Base-by-base conservation (phyloP, 2,113 vertebrate species). In the Monarcha castaneiventris region DNA sequence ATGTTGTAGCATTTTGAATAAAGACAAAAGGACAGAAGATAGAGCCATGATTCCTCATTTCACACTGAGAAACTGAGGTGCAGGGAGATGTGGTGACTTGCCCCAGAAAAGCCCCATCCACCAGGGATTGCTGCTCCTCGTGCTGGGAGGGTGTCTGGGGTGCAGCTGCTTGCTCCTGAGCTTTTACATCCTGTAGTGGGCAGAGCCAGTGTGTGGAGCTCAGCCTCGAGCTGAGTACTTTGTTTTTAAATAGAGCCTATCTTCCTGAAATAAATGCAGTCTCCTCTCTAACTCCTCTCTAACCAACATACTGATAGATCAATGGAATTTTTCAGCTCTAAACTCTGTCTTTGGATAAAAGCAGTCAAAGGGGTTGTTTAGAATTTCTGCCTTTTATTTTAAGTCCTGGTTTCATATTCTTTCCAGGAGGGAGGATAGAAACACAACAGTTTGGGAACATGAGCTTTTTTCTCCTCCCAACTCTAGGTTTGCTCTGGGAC, bases 381-480 rank as follows among this genome's bases (percentile, higher is more conserved):
- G 72, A 92, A 83, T 86, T 93, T 87, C 55, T 85, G 75, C 26
- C 20, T 80, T 93, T 89, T 94, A 88, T 93, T 96, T 96, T 90
- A 95, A 89, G 81, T 74, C 82, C 46, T 83, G 55, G 80, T 91
- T 95, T 94, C 73, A 29, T 83, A 55, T 85, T 89, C 41, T 92
- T 95, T 94, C 79, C 84, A 69, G 80, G 49, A 92, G 61, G 54
- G 54, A 95, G 83, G 90, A 76, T 41, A 69, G 83, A 78, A 94
- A 78, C 19, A 39, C 64, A 54, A 72, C 72, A 62, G 55, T 94
- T 94, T 69, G 29, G 61, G 58, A 89, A 79, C 55, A 58, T 84
- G 54, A 76, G 61, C 16, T 74, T 88, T 94, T 89, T 82, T 69
- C n/a, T 94, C 19, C 44, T 92, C 66, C 10, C 43, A 75, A 9